A percentile compares a stretch with the other conserved stretches of the same genome.
Evolutionary conservation across 2,113 vertebrate species (phyloP).

Genomic region (human (Homo sapiens)): GRCh38 chr5:92024001-92024500

Average conservation of each 20-base stretch:
- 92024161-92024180: not conserved
- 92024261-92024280: not conserved
- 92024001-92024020: not conserved
- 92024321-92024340: not conserved
- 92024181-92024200: not conserved
- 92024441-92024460: slow-evolving; percentile 49
- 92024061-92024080: not conserved
- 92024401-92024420: slow-evolving; percentile 50
- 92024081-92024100: not conserved
- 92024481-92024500: slow-evolving; percentile 57
- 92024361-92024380: slow-evolving; percentile 34
- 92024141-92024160: not conserved
- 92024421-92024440: slow-evolving; percentile 34
- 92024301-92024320: not conserved
- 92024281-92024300: not conserved
- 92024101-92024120: not conserved
- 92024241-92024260: not conserved
- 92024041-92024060: not conserved
- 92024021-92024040: not conserved
- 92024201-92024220: not conserved
- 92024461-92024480: slow-evolving; percentile 65
- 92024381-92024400: slow-evolving; percentile 32
- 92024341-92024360: slow-evolving; percentile 50
- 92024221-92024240: not conserved
- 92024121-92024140: not conserved